Evolutionary conservation across 2,113 vertebrate species (phyloP), one percentile per base, ranked within the genome.

Genomic region (Chrysemys picta): DNA sequence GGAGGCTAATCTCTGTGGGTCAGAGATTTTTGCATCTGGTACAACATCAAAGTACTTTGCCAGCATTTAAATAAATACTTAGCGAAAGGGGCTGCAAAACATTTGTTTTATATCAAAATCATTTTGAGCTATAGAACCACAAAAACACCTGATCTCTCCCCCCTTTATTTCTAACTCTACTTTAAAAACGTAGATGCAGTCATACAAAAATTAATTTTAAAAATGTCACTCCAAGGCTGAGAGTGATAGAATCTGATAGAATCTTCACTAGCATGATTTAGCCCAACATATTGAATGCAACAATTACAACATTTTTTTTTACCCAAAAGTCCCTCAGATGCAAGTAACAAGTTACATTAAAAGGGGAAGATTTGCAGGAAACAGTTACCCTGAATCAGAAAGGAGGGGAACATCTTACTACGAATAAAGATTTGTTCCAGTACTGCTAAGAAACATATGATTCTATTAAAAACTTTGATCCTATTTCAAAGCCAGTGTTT

Each of bases 351-450:
- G 27, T 85, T 56, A 85, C n/a, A 17, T 13, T 53, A 76, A 45
- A 93, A 80, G 82, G 47, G 16, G 35, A 3, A 91, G 75, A 56
- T 69, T 59, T 82, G 75, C 4, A 53, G 25, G 87, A 88, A 11
- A 84, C 53, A 54, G 85, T 45, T 93, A 49, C 87, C 76, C 8
- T 42, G 89, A 89, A 38, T 81, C 8, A 92, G 87, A 80, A 95
- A 50, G 84, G 54, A 2, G 85, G 69, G n/a, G 19, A 24, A 42
- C 19, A 42, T 75, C 21, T 75, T n/a, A 75, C 69, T 24, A 78
- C 42, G 3, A 62, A 62, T 62, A 62, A 62, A 62, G 59, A 62
- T 62, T 62, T 62, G 12, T 31, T 62, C 29, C 13, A 62, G 29
- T 31, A 62, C 59, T 81, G 19, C 93, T 83, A 49, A 42, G 88